Evolutionary conservation across 2,888 invertebrate genomes (phyloP), one percentile per base, ranked within the genome.

Genomic region (Diloba caeruleocephala): DNA sequence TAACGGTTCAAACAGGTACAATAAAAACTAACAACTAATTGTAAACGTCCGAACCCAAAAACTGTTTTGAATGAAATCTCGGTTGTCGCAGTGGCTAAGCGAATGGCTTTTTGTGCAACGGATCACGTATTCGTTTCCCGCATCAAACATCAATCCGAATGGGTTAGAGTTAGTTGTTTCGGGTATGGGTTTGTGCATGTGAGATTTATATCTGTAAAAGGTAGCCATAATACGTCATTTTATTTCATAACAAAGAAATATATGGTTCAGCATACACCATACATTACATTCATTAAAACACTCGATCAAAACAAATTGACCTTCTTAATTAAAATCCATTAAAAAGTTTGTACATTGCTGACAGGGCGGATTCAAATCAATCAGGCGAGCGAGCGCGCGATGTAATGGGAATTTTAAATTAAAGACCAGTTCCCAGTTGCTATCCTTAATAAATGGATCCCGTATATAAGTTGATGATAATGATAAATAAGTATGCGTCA

Each of bases 361-460:
- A 43, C 36, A 45, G 37, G 51, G 39, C 4, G 15, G 25, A 59
- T 48, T 37, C 42, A 52, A 52, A 70, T 71, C 64, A 67, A 67
- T 69, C 71, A 63, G 37, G 36, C 42, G 36, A 67, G 29, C 21
- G 60, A 46, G 46, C 32, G 56, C 25, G 42, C 60, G 8, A 19
- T 56, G 46, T 67, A 70, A 70, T 70, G 46, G 61, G 52, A 50
- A 56, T 46, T 52, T 59, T 60, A 50, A 55, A 50, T 52, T 65
- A 71, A 71, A 44, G 64, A 60, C 41, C 64, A 53, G 41, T 57
- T n/a, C n/a, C n/a, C n/a, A n/a, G 44, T 53, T 57, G 43, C 53
- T 57, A 25, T 19, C 36, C 32, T 44, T 61, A 61, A 72, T 64
- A 64, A 71, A 71, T 68, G 69, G 51, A 61, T 57, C 15, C 42